Percentiles rank a stretch among this genome's conserved stretches.
These are phyloP conservation scores for Sinelater perroti DNA, from an alignment of 2,888 invertebrate genomes.

Conservation along the genomic window DNA sequence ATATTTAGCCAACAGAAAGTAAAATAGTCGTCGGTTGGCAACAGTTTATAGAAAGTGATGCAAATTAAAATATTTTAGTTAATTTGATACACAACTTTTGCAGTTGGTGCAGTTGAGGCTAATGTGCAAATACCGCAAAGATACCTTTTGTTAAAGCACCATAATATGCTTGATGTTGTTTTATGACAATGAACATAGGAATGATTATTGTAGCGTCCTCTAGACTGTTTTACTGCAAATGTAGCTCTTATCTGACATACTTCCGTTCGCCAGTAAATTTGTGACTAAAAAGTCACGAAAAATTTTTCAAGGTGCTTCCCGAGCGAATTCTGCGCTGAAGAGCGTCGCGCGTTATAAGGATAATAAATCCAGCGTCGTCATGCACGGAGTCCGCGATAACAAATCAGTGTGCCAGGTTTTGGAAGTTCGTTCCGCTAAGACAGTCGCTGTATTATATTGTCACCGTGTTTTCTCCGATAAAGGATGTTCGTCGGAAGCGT, in stretches of 20 bases:
- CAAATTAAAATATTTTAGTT: too few relatives aligned
- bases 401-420: slow-evolving; percentile 28
- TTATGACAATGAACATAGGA: too few relatives aligned
- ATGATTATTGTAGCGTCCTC: too few relatives aligned
- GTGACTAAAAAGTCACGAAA: background rate
- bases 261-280: slow-evolving; percentile 3
- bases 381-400: slow-evolving; percentile 31
- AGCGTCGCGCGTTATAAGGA: slow-evolving; percentile 25
- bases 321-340: slow-evolving; percentile 10
- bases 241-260: too few relatives aligned
- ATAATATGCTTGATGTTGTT: too few relatives aligned
- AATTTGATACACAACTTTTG: too few relatives aligned
- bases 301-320: slow-evolving; percentile 8
- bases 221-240: too few relatives aligned
- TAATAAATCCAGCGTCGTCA: slow-evolving; percentile 31
- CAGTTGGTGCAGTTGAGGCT: too few relatives aligned
- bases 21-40: too few relatives aligned
- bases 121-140: too few relatives aligned
- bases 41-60: too few relatives aligned
- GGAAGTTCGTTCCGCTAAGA: slow-evolving; percentile 26
- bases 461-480: slow-evolving; percentile 33
- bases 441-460: slow-evolving; percentile 32
- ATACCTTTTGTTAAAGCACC: too few relatives aligned
- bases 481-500: slow-evolving; percentile 30
- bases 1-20: slow-evolving; percentile 15